A percentile compares a stretch with the other conserved stretches of the same genome.
These are phyloP conservation scores for Xiphias gladius DNA, from an alignment of 2,113 vertebrate genomes.

Conservation along the genomic window DNA sequence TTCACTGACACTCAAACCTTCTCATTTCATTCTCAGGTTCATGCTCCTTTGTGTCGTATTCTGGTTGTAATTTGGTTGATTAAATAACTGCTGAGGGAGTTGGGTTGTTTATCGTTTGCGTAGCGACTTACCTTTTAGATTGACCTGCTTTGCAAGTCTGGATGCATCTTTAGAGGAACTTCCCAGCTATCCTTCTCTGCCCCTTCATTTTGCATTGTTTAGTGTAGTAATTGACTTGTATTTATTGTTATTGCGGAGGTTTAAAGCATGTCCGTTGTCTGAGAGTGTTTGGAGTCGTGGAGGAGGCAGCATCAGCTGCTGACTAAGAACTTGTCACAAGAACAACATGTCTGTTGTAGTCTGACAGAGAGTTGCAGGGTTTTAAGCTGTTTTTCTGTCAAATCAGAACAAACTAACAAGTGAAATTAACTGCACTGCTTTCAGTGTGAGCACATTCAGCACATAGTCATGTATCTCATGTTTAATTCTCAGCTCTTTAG, in stretches of 20 bases:
- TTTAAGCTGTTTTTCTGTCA: slow-evolving; percentile 34
- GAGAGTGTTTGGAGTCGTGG: slow-evolving; percentile 38
- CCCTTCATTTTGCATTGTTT: slow-evolving; percentile 37
- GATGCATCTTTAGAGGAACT: slow-evolving; percentile 17
- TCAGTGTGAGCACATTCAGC: slow-evolving; percentile 42
- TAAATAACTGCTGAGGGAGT: slow-evolving; percentile 38
- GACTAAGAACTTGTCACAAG: slow-evolving; percentile 14
- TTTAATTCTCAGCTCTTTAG: slow-evolving; percentile 52
- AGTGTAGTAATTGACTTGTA: slow-evolving; percentile 44
- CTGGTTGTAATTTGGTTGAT: slow-evolving; percentile 41
- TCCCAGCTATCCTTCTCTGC: background rate
- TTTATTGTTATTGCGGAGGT: slow-evolving; percentile 51
- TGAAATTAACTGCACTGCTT: slow-evolving; percentile 16
- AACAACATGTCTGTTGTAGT: slow-evolving; percentile 7
- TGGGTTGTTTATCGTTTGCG: slow-evolving; percentile 82
- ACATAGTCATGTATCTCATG: slow-evolving; percentile 36
- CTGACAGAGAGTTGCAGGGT: slow-evolving; percentile 32
- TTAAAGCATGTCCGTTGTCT: slow-evolving; percentile 44
- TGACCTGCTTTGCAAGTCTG: slow-evolving; percentile 81
- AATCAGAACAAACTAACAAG: slow-evolving; percentile 34
- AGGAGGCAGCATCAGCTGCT: slow-evolving; percentile 24
- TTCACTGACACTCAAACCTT: slow-evolving; percentile 52
- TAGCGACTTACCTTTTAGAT: slow-evolving; percentile 89
- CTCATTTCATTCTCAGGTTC: slow-evolving; percentile 71
- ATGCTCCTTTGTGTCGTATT: slow-evolving; percentile 47